Conservation (phyloP, 2,113 vertebrate species). For the Oceanites oceanicus region DNA sequence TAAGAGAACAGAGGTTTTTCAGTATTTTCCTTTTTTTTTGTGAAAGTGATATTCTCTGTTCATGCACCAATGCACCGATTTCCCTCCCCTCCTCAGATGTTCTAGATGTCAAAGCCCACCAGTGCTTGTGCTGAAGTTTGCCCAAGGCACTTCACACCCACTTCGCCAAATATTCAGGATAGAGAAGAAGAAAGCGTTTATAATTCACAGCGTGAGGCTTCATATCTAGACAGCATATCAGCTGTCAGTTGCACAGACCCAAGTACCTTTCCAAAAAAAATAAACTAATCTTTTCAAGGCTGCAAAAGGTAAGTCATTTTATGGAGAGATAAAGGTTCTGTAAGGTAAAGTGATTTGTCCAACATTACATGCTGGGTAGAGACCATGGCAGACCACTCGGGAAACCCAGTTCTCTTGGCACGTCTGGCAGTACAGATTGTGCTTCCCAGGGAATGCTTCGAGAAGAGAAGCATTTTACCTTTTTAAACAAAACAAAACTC, state of each 20-base stretch:
- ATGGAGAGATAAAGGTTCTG: background rate
- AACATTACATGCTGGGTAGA: background rate
- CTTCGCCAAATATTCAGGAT: background rate
- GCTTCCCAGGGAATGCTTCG: background rate
- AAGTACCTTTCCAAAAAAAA: background rate
- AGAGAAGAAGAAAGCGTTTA: background rate
- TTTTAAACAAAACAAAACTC: background rate
- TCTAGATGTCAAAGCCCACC: constrained; percentile 27
- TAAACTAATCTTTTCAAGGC: background rate
- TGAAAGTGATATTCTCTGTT: background rate
- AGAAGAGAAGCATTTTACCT: background rate
- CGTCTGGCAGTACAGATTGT: constrained; percentile 8
- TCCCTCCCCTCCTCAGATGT: background rate
- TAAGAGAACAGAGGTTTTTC: background rate
- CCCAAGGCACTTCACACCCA: constrained; percentile 16
- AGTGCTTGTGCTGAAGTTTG: background rate
- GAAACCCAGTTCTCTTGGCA: background rate
- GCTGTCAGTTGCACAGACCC: background rate
- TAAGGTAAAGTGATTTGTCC: background rate
- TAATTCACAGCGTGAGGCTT: constrained; percentile 33
- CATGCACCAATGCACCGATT: background rate
- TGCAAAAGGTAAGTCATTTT: background rate
- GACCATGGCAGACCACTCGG: background rate
- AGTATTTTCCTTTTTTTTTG: background rate
- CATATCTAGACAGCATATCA: constrained; percentile 9